phyloP scores from a whole-genome alignment of 1,140 invertebrate genomes.

The Brachionus koreanus region DNA sequence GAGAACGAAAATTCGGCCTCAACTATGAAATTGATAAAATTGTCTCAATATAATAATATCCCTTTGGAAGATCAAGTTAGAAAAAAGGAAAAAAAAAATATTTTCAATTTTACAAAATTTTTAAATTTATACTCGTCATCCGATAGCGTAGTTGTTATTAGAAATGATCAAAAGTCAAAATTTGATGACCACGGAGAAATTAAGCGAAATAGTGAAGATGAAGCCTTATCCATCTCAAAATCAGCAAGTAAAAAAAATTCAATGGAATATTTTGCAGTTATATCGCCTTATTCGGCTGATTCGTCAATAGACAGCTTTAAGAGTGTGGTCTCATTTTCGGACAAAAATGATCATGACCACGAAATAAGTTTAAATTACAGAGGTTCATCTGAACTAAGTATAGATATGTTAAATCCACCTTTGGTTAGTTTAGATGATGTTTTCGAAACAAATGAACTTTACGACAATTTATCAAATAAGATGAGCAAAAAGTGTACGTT shows the following conservation, averaged over 20 bases:
- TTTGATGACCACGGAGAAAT: not conserved
- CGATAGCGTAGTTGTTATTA: not conserved
- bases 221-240: not conserved
- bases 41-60: not conserved
- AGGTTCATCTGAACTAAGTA: not conserved
- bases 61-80: not conserved
- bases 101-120: conserved; percentile 19
- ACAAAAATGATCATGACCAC: not conserved
- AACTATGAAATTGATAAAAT: not conserved
- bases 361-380: not conserved
- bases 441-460: not conserved
- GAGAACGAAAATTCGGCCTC: conserved; percentile 28
- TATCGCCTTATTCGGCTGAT: not conserved
- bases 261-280: not conserved
- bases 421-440: not conserved
- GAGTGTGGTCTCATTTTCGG: not conserved
- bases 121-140: conserved; percentile 4
- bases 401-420: not conserved
- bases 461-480: not conserved
- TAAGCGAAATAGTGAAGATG: not conserved
- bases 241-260: not conserved
- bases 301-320: not conserved
- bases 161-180: not conserved
- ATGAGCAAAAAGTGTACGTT: conserved; percentile 19
- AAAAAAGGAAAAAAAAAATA: conserved; percentile 5